A percentile compares a stretch with the other conserved stretches of the same genome.
These are phyloP conservation scores for Entelurus aequoreus DNA, from an alignment of 2,113 vertebrate genomes.

Conservation along the genomic window DNA sequence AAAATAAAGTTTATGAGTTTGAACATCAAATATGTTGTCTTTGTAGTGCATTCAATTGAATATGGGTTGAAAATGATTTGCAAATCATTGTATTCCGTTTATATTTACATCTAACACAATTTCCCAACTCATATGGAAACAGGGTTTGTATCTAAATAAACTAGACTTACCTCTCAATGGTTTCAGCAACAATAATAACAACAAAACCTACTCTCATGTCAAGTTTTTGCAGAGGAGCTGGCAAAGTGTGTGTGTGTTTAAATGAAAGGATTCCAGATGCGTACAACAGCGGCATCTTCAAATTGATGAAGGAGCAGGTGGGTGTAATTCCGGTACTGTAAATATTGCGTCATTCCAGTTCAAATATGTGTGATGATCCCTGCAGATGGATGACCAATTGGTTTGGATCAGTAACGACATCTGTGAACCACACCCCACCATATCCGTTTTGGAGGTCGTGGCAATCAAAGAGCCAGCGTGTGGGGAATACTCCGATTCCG, in stretches of 20 bases:
- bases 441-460: conserved; percentile 59
- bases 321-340: conserved; percentile 5
- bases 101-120: too few species aligned
- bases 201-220: neutral
- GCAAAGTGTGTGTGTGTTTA: conserved; percentile 25
- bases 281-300: conserved; percentile 58
- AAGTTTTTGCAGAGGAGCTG: conserved; percentile 1
- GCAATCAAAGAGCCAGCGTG: conserved; percentile 1
- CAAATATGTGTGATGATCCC: conserved; percentile 13
- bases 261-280: conserved; percentile 62
- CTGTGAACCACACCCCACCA: conserved; percentile 32
- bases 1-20: too few species aligned
- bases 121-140: too few species aligned
- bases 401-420: conserved; percentile 16
- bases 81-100: too few species aligned
- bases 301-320: conserved; percentile 47
- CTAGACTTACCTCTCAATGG: neutral
- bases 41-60: too few species aligned
- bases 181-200: neutral
- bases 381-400: conserved; percentile 40
- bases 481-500: neutral
- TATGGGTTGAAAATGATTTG: too few species aligned
- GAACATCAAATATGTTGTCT: too few species aligned
- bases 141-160: too few species aligned
- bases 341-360: neutral